Percentiles rank a stretch among this genome's conserved stretches.
phyloP scores from a whole-genome alignment of 2,797 vertebrate genomes.

The Falco novaeseelandiae region DNA sequence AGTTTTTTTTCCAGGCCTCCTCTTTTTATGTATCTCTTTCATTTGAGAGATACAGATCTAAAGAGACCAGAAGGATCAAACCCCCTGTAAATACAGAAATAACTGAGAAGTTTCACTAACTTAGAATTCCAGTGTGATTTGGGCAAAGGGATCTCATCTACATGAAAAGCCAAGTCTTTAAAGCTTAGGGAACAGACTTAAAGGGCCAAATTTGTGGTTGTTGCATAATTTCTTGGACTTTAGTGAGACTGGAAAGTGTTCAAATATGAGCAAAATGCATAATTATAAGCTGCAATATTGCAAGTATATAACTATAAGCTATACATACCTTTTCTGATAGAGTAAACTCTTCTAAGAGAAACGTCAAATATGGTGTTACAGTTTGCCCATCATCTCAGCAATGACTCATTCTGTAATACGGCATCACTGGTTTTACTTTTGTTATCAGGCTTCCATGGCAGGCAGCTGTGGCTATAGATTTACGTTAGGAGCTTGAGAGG shows the following conservation, averaged over 20 bases:
- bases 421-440: background rate
- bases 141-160: background rate
- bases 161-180: background rate
- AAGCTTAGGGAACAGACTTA: background rate
- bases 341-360: background rate
- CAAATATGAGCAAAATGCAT: background rate
- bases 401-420: background rate
- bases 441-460: fast-evolving
- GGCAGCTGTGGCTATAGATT: background rate
- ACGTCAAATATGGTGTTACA: background rate
- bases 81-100: background rate
- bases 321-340: background rate
- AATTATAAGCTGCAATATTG: background rate
- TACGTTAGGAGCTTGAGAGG: background rate
- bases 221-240: background rate
- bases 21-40: background rate
- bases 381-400: background rate
- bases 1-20: background rate
- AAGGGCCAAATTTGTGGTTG: background rate
- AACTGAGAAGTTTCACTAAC: background rate
- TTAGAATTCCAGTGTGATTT: background rate
- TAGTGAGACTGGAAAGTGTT: background rate
- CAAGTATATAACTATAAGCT: background rate
- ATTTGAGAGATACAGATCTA: background rate
- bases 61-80: background rate